A percentile compares a stretch with the other conserved stretches of the same genome.
Evolutionary conservation across 2,113 vertebrate species (phyloP).

Genomic region (Cheirogaleus medius): DNA sequence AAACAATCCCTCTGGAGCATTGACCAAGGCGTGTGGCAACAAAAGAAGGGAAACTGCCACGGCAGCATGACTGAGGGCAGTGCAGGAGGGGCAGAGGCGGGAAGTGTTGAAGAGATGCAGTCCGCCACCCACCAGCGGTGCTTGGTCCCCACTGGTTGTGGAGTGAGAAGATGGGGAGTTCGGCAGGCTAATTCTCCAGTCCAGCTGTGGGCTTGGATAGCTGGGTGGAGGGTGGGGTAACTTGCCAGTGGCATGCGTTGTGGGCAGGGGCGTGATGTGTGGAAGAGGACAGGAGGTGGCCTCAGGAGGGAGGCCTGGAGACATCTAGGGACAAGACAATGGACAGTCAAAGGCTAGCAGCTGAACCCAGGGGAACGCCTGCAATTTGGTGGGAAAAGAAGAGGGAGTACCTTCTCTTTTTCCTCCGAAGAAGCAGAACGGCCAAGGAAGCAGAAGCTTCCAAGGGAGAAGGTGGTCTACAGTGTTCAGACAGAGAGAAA

Average conservation of each 20-base stretch:
- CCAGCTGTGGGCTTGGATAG: no score
- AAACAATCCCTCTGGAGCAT: neutral
- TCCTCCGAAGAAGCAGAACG: neutral
- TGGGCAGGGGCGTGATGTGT: no score
- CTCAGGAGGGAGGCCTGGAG: neutral
- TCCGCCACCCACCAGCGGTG: neutral
- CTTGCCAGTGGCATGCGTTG: neutral
- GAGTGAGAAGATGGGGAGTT: neutral
- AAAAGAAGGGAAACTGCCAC: neutral
- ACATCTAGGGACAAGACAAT: neutral
- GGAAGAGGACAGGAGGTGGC: neutral
- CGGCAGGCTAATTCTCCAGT: neutral
- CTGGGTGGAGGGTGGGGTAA: neutral
- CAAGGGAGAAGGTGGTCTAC: neutral
- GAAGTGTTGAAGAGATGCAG: neutral
- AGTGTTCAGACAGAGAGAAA: neutral
- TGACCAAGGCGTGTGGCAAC: neutral
- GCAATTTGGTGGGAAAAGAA: neutral
- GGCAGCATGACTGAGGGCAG: neutral
- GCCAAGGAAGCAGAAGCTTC: neutral
- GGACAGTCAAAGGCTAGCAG: neutral
- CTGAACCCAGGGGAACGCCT: neutral
- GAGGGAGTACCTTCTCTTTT: neutral
- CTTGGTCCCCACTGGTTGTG: neutral
- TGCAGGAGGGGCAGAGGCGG: no score